A percentile compares a stretch with the other conserved stretches of the same genome.
These are phyloP conservation scores for Notodonta dromedarius DNA, from an alignment of 2,888 invertebrate genomes.

Conservation along the genomic window DNA sequence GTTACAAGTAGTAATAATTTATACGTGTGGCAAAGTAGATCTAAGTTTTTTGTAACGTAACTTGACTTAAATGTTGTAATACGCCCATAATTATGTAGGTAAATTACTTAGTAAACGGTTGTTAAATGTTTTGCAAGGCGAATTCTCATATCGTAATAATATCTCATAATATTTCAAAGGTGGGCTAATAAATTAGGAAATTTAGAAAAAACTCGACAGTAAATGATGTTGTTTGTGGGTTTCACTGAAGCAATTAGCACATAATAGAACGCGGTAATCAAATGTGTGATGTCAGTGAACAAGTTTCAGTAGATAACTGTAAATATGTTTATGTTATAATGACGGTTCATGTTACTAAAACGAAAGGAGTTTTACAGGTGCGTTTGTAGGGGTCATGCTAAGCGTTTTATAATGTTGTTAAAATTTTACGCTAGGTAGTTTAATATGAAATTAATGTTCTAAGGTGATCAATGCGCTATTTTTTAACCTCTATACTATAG, in stretches of 20 bases:
- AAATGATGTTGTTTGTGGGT: constrained; percentile 9
- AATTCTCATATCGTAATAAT: constrained; percentile 2
- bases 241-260: too few species aligned
- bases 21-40: not conserved
- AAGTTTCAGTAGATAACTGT: too few species aligned
- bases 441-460: not conserved
- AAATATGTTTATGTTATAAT: too few species aligned
- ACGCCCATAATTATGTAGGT: not conserved
- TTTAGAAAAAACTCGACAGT: constrained; percentile 13
- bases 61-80: constrained; percentile 1
- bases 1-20: too few species aligned
- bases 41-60: not conserved
- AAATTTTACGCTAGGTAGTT: not conserved
- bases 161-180: not conserved
- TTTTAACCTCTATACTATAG: too few species aligned
- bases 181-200: constrained; percentile 6
- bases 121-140: constrained; percentile 8
- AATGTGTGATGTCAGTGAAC: too few species aligned
- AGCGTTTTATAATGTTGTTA: constrained; percentile 1
- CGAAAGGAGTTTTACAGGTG: constrained; percentile 36
- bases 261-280: too few species aligned
- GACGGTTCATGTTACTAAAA: too few species aligned
- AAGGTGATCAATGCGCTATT: not conserved
- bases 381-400: constrained; percentile 19
- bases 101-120: constrained; percentile 2